Evolutionary conservation across 2,797 vertebrate genomes (phyloP), one percentile per base, ranked within the genome.

Genomic region (Lates japonicus): DNA sequence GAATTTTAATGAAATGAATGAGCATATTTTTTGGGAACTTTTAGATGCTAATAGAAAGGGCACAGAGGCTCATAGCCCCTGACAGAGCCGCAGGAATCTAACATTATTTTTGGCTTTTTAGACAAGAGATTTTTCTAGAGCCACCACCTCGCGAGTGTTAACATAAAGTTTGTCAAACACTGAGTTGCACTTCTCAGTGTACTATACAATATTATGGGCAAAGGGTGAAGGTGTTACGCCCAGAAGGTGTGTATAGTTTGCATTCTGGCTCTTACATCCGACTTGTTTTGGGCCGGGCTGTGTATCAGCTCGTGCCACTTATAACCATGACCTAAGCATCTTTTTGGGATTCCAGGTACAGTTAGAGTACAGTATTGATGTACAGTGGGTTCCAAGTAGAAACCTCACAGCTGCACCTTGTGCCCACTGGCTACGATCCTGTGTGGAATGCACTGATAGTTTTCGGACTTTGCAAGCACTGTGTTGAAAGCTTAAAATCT

Each of bases 1-100:
- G 84, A 80, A 83, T 88, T 86, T 85, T 82, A 88, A 88, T 89
- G 22, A 60, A 74, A 71, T 54, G 19, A 72, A 68, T 41, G 10
- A 78, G 35, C 14, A 70, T 41, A 41, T 61, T 65, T 81, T 42
- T 76, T 67, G 37, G 12, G 31, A 83, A 78, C 42, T 78, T 83
- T 89, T 1, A 46, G 51, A 75, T 59, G 51, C 44, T 59, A 41
- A 54, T 78, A 63, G 66, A 80, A 70, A 52, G 58, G n/a, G 44
- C 39, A 51, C 25, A 49, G 5, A 29, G 29, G 33, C 33, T 65
- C 49, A n/a, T 52, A 9, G 33, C n/a, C 7, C 35, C 20, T 49
- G 20, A 42, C 46, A 37, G 35, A 59, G 58, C 11, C 42, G 62
- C 22, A 46, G 29, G 48, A 74, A 73, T 81, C 44, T 57, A 67